Base-by-base conservation (phyloP, 2,797 vertebrate genomes). In the Leucoraja ocellata region DNA sequence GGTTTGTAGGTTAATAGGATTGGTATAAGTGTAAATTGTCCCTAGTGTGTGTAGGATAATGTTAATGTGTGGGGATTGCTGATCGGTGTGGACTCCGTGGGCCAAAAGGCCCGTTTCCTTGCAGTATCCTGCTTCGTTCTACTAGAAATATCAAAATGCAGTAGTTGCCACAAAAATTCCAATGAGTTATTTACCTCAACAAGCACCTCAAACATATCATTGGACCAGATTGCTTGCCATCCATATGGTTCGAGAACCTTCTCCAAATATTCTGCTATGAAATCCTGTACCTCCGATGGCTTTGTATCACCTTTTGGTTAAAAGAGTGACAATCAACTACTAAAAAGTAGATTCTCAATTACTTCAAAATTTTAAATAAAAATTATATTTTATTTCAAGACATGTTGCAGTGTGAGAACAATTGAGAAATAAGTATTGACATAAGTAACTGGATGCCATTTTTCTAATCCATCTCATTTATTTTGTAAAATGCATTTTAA, bases 171-270 rank as follows among this genome's bases (percentile, higher is more conserved):
- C 36, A 28, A 32, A 28, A 10, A 73, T 80, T 79, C 32, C 25
- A 21, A 61, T 32, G 8, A 61, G 54, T 39, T 68, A 94, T 96
- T 96, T 94, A 99, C 99, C 97, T 97, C 97, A 32, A 99, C 96
- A 81, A 99, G 95, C 84, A 99, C 97, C 93, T 98, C 96, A 94
- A 99, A 99, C 21, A 97, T 96, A 0, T 97, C 95, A 1, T 98
- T 98, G 93, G 95, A 96, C 99, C 99, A 99, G 83, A 99, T 3
- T 0, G 98, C 98, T 94, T 95, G 95, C 98, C 99, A 99, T 94
- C 98, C 98, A 88, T 96, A 97, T 0, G 97, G 97, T 94, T 98
- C 98, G 73, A 99, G 94, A 23, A 97, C 97, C 94, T 98, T 98
- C 95, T 97, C 98, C 95, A 99, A 96, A 95, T 99, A 99, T 94